These are phyloP conservation scores for Ruditapes philippinarum DNA, from an alignment of 1,140 invertebrate species.

Conservation along the genomic window DNA sequence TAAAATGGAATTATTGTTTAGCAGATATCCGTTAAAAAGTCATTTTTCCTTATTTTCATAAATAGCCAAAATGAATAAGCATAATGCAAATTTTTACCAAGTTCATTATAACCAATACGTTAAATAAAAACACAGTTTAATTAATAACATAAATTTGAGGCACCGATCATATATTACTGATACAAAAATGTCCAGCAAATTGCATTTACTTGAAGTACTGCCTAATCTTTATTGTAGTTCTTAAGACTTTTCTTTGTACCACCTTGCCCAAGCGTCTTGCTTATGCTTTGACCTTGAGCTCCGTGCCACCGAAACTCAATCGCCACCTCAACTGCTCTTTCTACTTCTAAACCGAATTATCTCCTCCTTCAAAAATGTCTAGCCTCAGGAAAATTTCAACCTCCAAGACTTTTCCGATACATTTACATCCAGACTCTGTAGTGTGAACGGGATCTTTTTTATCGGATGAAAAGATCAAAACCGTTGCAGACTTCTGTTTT, in stretches of 20 bases:
- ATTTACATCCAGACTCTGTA: slow-evolving; percentile 21
- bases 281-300: slow-evolving; percentile 33
- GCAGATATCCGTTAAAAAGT: too few relatives aligned
- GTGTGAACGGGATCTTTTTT: slow-evolving; percentile 28
- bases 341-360: neutral
- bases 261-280: neutral
- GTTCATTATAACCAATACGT: too few relatives aligned
- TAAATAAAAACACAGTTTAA: too few relatives aligned
- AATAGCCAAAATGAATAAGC: too few relatives aligned
- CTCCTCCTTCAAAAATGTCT: neutral
- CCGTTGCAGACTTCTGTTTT: neutral
- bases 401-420: slow-evolving; percentile 15
- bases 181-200: too few relatives aligned
- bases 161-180: too few relatives aligned
- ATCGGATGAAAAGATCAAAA: slow-evolving; percentile 30
- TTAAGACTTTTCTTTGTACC: slow-evolving; percentile 17
- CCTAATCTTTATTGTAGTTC: too few relatives aligned
- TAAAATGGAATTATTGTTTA: too few relatives aligned
- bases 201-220: too few relatives aligned
- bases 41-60: too few relatives aligned
- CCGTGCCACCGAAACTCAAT: slow-evolving; percentile 57
- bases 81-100: too few relatives aligned
- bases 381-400: slow-evolving; percentile 47
- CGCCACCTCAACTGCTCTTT: slow-evolving; percentile 33
- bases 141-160: too few relatives aligned